Conservation (phyloP, 1,140 invertebrate species). For the Gryllus bimaculatus region DNA sequence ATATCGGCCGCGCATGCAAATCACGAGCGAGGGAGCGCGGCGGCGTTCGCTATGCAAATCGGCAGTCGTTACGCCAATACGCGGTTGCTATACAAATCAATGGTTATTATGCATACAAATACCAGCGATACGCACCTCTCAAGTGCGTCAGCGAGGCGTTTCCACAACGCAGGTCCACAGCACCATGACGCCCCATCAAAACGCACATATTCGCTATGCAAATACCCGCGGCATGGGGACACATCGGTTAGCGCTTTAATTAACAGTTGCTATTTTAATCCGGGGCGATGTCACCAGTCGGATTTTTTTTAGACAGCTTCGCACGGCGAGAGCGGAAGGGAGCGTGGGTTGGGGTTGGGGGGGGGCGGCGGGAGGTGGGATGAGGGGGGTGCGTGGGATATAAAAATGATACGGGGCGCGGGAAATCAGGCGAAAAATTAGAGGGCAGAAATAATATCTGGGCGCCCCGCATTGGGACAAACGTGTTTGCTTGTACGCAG, state of each 20-base stretch:
- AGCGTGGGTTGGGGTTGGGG: neutral
- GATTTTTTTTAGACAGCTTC: neutral
- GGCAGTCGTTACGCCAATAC: neutral
- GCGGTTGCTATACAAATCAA: slow-evolving; percentile 4
- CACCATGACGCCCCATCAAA: neutral
- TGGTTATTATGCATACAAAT: slow-evolving; percentile 5
- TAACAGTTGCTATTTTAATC: slow-evolving; percentile 1
- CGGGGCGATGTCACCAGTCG: neutral
- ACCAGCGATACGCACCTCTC: neutral
- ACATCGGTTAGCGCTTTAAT: neutral
- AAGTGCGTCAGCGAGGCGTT: neutral
- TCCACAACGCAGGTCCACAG: neutral
- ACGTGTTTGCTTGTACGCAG: neutral
- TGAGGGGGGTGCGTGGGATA: neutral
- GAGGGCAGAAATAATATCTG: neutral
- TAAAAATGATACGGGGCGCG: neutral
- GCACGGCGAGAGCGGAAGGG: neutral
- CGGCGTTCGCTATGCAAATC: neutral
- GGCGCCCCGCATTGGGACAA: neutral
- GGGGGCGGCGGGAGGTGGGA: too few species aligned
- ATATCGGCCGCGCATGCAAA: neutral
- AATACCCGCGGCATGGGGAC: neutral
- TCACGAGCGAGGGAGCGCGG: neutral
- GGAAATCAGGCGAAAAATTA: slow-evolving; percentile 4
- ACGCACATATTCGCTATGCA: neutral